phyloP scores from a whole-genome alignment of 2,888 invertebrate genomes.

The Leptinotarsa rubiginosa region DNA sequence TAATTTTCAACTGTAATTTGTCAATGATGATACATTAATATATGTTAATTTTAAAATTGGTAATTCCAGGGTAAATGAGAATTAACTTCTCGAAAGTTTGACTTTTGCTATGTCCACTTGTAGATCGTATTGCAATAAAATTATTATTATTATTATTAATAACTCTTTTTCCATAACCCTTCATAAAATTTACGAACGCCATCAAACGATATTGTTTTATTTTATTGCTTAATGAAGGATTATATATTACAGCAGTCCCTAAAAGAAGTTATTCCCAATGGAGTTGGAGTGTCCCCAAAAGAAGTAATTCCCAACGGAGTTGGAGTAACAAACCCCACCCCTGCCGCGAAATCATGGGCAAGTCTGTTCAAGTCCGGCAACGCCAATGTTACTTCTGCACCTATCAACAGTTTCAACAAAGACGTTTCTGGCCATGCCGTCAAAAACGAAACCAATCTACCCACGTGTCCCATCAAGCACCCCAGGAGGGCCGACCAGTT shows the following conservation, averaged over 20 bases:
- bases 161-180: no score
- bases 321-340: conserved; percentile 31
- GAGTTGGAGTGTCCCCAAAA: no score
- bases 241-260: background rate
- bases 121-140: no score
- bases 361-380: conserved; percentile 70
- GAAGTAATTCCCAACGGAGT: background rate
- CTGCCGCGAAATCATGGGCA: conserved; percentile 72
- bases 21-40: no score
- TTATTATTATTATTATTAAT: no score
- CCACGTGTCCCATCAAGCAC: conserved; percentile 62
- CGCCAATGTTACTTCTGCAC: conserved; percentile 45
- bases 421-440: conserved; percentile 41
- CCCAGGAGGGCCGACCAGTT: conserved; percentile 68
- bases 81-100: no score
- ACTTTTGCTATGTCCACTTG: no score
- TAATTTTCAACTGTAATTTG: no score
- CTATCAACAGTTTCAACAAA: conserved; percentile 33
- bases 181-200: no score
- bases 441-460: conserved; percentile 46
- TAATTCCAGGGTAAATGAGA: no score
- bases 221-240: background rate
- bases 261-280: background rate
- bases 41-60: no score
- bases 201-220: no score